Conservation (phyloP, 2,113 vertebrate species). For the Gadus macrocephalus region DNA sequence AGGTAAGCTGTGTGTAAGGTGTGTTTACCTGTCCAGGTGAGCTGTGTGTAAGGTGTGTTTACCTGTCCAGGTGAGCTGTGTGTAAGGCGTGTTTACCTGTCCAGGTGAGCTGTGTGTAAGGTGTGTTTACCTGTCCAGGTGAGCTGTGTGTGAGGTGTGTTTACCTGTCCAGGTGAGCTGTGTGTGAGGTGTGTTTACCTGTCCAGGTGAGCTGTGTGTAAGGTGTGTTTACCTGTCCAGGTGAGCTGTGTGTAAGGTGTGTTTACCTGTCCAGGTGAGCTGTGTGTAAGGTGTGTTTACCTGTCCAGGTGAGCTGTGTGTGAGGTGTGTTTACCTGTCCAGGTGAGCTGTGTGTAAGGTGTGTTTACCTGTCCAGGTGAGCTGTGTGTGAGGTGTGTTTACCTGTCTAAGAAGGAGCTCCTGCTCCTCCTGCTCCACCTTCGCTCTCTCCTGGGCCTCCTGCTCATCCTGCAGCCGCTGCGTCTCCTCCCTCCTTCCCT, state of each 20-base stretch:
- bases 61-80: too few relatives aligned
- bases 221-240: too few relatives aligned
- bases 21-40: background rate
- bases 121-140: conserved; percentile 73
- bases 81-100: conserved; percentile 71
- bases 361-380: too few relatives aligned
- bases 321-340: too few relatives aligned
- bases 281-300: too few relatives aligned
- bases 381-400: background rate
- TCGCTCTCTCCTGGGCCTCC: conserved; percentile 74
- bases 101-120: conserved; percentile 18
- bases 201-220: too few relatives aligned
- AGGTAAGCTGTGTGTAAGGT: too few relatives aligned
- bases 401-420: conserved; percentile 91
- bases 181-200: too few relatives aligned
- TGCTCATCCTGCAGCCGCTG: conserved; percentile 65
- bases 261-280: too few relatives aligned
- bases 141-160: background rate
- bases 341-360: background rate
- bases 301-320: too few relatives aligned
- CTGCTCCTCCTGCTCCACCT: conserved; percentile 81
- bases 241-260: too few relatives aligned
- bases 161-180: too few relatives aligned
- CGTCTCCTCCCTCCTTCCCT: conserved; percentile 66
- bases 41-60: background rate